These are phyloP conservation scores for Tyto alba DNA, from an alignment of 2,113 vertebrate genomes.

Conservation along the genomic window DNA sequence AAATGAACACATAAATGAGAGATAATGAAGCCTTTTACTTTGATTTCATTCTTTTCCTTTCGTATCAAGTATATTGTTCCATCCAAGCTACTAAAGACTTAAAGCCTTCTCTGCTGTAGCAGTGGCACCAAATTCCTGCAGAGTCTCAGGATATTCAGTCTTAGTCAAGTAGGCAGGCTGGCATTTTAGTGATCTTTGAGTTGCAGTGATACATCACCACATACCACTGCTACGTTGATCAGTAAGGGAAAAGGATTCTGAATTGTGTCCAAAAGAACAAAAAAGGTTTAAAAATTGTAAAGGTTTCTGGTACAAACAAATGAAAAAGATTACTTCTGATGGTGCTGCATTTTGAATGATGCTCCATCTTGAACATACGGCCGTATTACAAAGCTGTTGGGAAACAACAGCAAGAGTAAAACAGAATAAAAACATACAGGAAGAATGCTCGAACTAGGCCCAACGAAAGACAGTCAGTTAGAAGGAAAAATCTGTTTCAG, in stretches of 20 bases:
- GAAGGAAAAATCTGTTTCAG: not conserved
- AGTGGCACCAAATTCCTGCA: not conserved
- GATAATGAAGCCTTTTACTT: not conserved
- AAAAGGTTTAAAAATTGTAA: not conserved
- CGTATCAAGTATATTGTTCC: not conserved
- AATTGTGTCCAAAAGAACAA: not conserved
- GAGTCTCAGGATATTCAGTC: not conserved
- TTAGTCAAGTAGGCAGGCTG: not conserved
- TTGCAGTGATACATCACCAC: not conserved
- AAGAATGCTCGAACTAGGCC: not conserved
- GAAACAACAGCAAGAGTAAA: not conserved
- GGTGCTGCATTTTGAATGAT: not conserved
- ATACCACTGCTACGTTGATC: not conserved
- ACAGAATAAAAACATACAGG: not conserved
- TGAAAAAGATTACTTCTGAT: not conserved
- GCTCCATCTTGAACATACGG: not conserved
- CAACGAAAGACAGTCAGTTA: not conserved
- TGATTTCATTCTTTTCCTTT: not conserved
- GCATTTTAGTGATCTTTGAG: not conserved
- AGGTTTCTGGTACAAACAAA: not conserved
- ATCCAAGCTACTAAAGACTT: not conserved
- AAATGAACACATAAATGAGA: not conserved
- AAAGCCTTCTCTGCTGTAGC: not conserved
- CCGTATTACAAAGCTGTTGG: not conserved
- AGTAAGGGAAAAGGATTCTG: not conserved